Evolutionary conservation across 2,797 vertebrate species (phyloP).

Genomic region (Mus minutoides): DNA sequence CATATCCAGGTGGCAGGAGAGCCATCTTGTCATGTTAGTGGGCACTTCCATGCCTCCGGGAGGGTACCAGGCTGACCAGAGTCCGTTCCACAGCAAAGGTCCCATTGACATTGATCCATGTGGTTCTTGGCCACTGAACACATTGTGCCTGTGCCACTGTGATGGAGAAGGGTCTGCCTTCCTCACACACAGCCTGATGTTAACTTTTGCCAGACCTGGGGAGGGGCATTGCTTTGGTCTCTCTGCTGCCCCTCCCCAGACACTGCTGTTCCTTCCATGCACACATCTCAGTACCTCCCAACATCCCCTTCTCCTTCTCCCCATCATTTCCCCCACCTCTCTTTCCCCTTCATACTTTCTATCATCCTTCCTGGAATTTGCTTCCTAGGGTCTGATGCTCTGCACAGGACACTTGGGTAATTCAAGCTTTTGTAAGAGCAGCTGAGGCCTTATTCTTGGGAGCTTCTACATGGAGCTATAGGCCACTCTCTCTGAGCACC

Average conservation of each 20-base stretch:
- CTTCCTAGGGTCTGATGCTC: too few relatives aligned
- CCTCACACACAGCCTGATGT: not conserved
- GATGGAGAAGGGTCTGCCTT: too few relatives aligned
- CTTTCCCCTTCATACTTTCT: too few relatives aligned
- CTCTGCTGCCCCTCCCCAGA: too few relatives aligned
- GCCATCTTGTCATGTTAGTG: accelerated
- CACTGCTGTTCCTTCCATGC: not conserved
- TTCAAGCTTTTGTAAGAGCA: not conserved
- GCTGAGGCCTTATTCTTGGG: not conserved
- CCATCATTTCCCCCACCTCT: not conserved
- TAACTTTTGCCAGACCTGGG: too few relatives aligned
- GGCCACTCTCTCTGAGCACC: not conserved
- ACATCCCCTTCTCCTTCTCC: not conserved
- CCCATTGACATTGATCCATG: too few relatives aligned
- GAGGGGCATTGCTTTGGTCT: not conserved
- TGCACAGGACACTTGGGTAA: not conserved
- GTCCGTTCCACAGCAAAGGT: not conserved
- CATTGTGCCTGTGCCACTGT: too few relatives aligned
- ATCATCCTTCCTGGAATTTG: not conserved
- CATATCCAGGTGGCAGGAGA: too few relatives aligned
- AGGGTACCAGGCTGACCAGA: too few relatives aligned
- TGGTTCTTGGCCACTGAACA: not conserved
- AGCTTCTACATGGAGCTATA: not conserved
- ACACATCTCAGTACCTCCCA: not conserved
- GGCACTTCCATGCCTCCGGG: too few relatives aligned